Base-by-base conservation (phyloP, 2,113 vertebrate species). In the Pachyramphus minor region DNA sequence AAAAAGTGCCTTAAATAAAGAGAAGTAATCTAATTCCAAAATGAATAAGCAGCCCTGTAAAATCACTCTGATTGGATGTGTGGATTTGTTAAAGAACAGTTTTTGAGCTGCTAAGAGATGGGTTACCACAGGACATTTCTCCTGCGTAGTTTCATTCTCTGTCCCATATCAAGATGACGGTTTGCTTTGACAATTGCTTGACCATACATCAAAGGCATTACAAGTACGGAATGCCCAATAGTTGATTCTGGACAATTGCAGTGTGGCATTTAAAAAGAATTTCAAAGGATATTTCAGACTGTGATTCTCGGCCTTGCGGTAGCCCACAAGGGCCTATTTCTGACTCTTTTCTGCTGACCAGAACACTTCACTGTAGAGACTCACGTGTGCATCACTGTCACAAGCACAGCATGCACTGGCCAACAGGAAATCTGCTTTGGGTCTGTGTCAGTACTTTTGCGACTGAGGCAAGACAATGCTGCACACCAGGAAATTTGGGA, bases 1-100 rank as follows among this genome's bases (percentile, higher is more conserved):
- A 72, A 86, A 93, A 94, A 94, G 84, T 96, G 86, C 80, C 89
- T 96, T 93, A 89, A 73, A 45, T 84, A 89, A 90, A 84, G 64
- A 74, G 60, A 78, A 89, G 41, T 78, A 78, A 84, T 81, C 52
- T 81, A 11, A 79, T 86, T 88, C 47, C 69, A 78, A 78, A 94
- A 88, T 75, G 22, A 95, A 47, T 84, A 81, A 75, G 52, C 64
- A 89, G 25, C 62, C 35, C 52, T 74, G 44, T 86, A 84, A 95
- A 86, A 75, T 72, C 56, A 64, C 60, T 90, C 85, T 90, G 67
- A 84, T 17, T 41, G 79, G 64, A 78, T 68, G 76, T 45, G 4
- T 50, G 85, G 85, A 74, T 90, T 84, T 90, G 83, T 75, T 90
- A 69, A 91, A 85, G 88, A 73, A 31, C 89, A 78, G 31, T 33